Conservation (phyloP, 1,140 invertebrate species). For the Nephotettix cincticeps region DNA sequence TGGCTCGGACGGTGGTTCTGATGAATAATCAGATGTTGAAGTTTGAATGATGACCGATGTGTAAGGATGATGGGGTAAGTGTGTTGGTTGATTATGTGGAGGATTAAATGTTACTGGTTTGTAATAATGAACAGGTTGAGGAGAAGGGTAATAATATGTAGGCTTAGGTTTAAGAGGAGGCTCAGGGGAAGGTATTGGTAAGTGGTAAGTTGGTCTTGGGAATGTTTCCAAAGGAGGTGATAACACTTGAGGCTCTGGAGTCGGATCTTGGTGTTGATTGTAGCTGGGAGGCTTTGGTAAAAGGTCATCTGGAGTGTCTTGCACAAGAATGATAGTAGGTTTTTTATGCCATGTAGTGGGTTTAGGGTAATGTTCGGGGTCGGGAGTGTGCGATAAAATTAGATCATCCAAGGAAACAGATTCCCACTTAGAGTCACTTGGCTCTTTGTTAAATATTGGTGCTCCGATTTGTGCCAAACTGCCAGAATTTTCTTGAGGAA, state of each 20-base stretch:
- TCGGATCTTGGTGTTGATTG: background rate
- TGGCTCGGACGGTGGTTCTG: conserved; percentile 3
- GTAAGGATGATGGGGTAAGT: background rate
- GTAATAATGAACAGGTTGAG: conserved; percentile 16
- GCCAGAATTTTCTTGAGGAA: background rate
- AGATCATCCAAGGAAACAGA: conserved; percentile 32
- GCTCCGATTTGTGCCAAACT: background rate
- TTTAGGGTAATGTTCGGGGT: conserved; percentile 20
- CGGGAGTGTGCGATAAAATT: conserved; percentile 28
- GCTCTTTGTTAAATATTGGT: background rate
- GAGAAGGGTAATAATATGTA: background rate
- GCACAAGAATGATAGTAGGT: conserved; percentile 34
- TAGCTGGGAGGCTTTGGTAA: conserved; percentile 33
- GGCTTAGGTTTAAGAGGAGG: conserved; percentile 18
- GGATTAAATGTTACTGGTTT: background rate
- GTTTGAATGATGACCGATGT: background rate
- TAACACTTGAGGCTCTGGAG: background rate
- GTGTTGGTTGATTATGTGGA: background rate
- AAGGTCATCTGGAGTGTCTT: conserved; percentile 34
- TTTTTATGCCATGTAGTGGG: background rate
- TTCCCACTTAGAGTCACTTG: background rate
- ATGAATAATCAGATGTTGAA: background rate
- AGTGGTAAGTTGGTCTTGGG: background rate
- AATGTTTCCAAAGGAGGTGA: background rate
- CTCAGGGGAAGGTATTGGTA: conserved; percentile 16